phyloP scores from a whole-genome alignment of 1,140 invertebrate species.

The Metaphire vulgaris region DNA sequence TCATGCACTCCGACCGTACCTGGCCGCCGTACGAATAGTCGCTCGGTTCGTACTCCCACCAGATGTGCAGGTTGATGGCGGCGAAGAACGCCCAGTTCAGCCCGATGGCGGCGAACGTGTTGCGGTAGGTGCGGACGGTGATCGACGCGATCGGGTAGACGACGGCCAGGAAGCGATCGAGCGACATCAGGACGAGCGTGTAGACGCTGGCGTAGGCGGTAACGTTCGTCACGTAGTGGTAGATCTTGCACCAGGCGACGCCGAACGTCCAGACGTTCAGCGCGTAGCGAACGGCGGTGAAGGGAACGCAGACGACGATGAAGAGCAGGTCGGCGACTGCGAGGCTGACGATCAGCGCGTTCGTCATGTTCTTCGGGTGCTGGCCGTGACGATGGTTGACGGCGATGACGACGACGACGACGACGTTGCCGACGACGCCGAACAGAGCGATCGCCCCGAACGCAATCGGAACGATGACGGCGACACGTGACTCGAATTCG shows the following conservation, averaged over 20 bases:
- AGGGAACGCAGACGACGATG: constrained; percentile 87
- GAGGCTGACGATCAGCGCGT: constrained; percentile 78
- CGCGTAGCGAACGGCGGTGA: constrained; percentile 51
- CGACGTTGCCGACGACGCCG: constrained; percentile 77
- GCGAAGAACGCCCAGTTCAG: constrained; percentile 64
- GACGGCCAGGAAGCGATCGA: constrained; percentile 87
- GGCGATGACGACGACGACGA: constrained; percentile 73
- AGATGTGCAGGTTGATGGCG: not conserved
- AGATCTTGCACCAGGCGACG: constrained; percentile 79
- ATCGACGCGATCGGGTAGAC: constrained; percentile 87
- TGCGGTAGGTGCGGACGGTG: constrained; percentile 74
- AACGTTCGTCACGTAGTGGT: constrained; percentile 65
- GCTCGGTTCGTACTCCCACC: not conserved
- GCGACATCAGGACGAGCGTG: constrained; percentile 87
- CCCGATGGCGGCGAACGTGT: constrained; percentile 66
- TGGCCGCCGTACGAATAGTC: not conserved
- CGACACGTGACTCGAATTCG: constrained; percentile 34
- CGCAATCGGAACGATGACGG: constrained; percentile 65
- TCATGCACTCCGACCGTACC: not conserved
- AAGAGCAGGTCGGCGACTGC: constrained; percentile 83
- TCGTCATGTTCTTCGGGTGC: constrained; percentile 82
- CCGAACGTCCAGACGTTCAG: constrained; percentile 74
- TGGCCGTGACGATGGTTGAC: constrained; percentile 63
- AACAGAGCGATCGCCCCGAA: constrained; percentile 80
- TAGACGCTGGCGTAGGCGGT: constrained; percentile 89